Base-by-base conservation (phyloP, 1,140 invertebrate species). In the Rhagoletis pomonella region DNA sequence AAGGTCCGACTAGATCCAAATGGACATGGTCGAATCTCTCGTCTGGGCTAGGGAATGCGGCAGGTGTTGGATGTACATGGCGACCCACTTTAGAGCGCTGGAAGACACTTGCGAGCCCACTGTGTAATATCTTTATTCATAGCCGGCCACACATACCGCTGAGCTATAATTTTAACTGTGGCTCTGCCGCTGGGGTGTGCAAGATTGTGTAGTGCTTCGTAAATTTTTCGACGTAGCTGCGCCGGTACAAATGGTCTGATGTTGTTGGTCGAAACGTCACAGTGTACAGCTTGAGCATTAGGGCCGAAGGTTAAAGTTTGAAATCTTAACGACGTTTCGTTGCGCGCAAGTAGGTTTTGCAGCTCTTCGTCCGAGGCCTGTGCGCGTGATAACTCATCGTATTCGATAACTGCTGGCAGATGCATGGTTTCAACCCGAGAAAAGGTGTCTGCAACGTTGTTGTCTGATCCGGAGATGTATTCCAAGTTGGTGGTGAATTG, bases 401-500 rank as follows among this genome's bases (percentile, higher is more conserved):
- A 17, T 5, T 19, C 64, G 5, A 1, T 17, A 14, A 55, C 84
- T 65, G 5, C 64, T 29, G 17, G 5, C 17, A 65, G 17, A 5
- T 65, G 17, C 17, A 42, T 81, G 6, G 17, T 88, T 44, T 90
- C 89, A 0, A 91, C 88, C 0, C 91, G 87, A 9, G 91, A 93
- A 9, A 93, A 87, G 4, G 90, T 87, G 69, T 92, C 90, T 7
- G 90, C 92, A 9, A 91, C 89, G 1, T 91, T 87, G 85, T 94
- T 93, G 0, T 92, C 88, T 60, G 88, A 87, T 1, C 92, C 91
- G 4, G 89, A 44, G 17, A 93, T 88, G 81, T 94, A 90, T 4
- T 88, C 42, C 47, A 93, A 90, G 62, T 93, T 91, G 0, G 92
- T 93, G 0, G 92, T 89, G 65, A 93, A 93, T 88, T 93, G 92